Conservation (phyloP, 2,797 vertebrate genomes). For the Sciaenops ocellatus region DNA sequence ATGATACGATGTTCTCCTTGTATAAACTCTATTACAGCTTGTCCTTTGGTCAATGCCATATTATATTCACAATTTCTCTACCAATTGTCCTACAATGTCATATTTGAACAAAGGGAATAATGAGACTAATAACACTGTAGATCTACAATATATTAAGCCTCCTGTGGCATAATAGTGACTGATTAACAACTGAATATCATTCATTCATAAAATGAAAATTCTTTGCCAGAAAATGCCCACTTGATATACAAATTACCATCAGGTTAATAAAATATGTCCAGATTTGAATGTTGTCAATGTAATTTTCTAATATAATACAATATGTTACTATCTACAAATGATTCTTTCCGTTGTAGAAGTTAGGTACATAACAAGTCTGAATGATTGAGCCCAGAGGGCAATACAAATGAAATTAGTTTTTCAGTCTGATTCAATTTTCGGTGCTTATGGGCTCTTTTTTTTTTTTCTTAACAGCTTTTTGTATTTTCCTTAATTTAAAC, state of each 20-base stretch:
- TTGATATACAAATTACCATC: conserved; percentile 18
- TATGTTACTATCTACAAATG: not conserved
- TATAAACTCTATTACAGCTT: not conserved
- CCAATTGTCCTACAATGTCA: not conserved
- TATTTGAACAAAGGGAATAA: not conserved
- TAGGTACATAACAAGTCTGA: conserved; percentile 27
- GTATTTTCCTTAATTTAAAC: conserved; percentile 40
- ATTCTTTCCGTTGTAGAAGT: conserved; percentile 1
- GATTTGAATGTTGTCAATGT: conserved; percentile 9
- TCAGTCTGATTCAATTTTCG: conserved; percentile 49
- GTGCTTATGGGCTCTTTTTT: conserved; percentile 21
- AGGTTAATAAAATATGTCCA: not conserved
- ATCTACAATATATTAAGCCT: not conserved
- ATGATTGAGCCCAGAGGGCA: conserved; percentile 35
- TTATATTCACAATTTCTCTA: not conserved
- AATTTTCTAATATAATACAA: not conserved
- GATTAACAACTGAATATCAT: not conserved
- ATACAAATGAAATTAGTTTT: conserved; percentile 51
- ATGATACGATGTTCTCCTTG: not conserved
- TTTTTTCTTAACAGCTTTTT: conserved; percentile 33
- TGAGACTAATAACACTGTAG: not conserved
- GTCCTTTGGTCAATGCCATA: not conserved
- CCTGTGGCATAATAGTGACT: not conserved
- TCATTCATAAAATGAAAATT: not conserved
- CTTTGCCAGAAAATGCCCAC: not conserved